Evolutionary conservation across 2,888 invertebrate species (phyloP), one percentile per base, ranked within the genome.

Genomic region (Melieria omissa): DNA sequence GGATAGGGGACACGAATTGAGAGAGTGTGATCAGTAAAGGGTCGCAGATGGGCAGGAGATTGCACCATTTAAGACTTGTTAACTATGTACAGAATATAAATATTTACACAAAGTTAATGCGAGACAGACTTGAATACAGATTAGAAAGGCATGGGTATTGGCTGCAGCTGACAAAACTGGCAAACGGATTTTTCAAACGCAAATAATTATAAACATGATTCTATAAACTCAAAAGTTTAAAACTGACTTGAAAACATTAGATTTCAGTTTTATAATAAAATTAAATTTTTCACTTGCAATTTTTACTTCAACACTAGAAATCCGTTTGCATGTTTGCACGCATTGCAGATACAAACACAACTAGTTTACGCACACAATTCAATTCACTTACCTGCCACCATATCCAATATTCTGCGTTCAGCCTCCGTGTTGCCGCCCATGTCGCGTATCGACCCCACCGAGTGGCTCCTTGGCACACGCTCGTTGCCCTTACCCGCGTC

Each of bases 381-480:
- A n/a, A 29, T 44, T 42, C 44, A 81, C 80, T 82, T 76, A 86
- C 86, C 92, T 78, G 91, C 90, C 75, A 93, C 90, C 80, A 93
- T 88, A 75, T 94, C 93, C 76, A 93, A 88, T 78, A 94, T 93
- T 80, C 93, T 89, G 81, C 92, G 90, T 80, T 93, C 93, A n/a
- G 87, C 87, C 49, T 92, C 93, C 5, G 91, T 90, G 81, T 90
- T 92, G 8, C 73, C 78, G 4, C 90, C 91, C 44, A 94, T 90
- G 80, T 94, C 94, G 85, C 93, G 92, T 75, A 92, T 87, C 73
- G 91, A 91, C 58, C 94, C 93, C 79, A 92, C 92, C 0, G 94
- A 94, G 75, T 93, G 91, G 57, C 90, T 90, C 73, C 89, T 88
- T 0, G 90, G 88, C 73, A 90, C 90, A 14, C 89, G 88, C 74